Conservation (phyloP, 2,797 vertebrate species). For the Rhinoraja longicauda region DNA sequence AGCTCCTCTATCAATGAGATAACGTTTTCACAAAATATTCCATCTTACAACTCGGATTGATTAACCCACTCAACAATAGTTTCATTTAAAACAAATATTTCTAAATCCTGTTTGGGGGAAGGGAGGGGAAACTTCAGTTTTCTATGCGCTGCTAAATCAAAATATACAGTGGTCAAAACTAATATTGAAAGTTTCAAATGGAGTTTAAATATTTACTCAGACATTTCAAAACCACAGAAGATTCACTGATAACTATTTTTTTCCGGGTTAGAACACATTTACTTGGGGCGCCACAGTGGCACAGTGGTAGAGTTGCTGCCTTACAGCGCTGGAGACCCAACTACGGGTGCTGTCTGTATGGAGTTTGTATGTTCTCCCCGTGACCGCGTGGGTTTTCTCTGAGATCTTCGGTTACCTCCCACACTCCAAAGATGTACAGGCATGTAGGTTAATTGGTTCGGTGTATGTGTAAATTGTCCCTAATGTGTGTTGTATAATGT, state of each 20-base stretch:
- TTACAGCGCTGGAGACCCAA: no score
- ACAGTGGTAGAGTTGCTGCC: no score
- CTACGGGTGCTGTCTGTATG: no score
- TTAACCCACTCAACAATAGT: background rate
- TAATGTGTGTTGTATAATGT: no score
- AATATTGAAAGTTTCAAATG: background rate
- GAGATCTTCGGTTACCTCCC: no score
- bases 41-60: background rate
- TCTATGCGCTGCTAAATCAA: background rate
- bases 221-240: background rate
- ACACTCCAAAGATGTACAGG: no score
- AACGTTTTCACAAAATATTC: background rate
- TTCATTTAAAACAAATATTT: background rate
- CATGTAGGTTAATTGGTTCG: no score
- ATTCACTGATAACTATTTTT: background rate
- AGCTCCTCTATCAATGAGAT: background rate
- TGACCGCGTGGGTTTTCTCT: no score
- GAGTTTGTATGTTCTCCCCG: no score
- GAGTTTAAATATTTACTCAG: background rate
- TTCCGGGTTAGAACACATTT: background rate
- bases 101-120: background rate
- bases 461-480: no score
- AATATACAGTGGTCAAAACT: background rate
- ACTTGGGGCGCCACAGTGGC: background rate
- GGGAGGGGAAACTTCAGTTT: background rate